phyloP scores from a whole-genome alignment of 2,113 vertebrate genomes.

The Cromileptes altivelis region DNA sequence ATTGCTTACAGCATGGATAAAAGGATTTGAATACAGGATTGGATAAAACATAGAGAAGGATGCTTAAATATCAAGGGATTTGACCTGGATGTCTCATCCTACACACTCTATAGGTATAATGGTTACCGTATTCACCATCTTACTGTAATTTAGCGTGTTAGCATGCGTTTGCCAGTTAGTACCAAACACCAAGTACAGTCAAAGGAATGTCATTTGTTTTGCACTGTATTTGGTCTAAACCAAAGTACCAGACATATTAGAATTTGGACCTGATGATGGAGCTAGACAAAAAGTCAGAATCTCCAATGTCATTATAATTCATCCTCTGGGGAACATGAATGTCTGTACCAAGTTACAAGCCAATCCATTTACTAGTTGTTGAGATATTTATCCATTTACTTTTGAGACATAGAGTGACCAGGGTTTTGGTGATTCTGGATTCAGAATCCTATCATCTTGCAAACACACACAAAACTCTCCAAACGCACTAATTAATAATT shows the following conservation, averaged over 20 bases:
- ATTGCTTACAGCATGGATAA: constrained; percentile 44
- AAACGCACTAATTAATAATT: too few species aligned
- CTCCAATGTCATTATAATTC: neutral
- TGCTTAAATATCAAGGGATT: constrained; percentile 40
- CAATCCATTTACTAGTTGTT: neutral
- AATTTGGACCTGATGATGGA: neutral
- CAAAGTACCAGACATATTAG: neutral
- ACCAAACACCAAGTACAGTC: neutral
- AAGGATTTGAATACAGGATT: constrained; percentile 45
- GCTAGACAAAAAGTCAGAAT: neutral
- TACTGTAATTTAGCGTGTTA: neutral
- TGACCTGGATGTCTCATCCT: neutral
- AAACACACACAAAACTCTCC: too few species aligned
- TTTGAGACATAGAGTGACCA: too few species aligned
- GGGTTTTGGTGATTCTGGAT: too few species aligned
- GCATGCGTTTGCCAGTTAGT: neutral
- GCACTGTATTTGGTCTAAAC: neutral
- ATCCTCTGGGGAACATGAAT: neutral
- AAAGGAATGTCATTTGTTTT: too few species aligned
- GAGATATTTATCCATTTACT: too few species aligned
- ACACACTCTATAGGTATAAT: neutral
- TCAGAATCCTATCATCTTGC: too few species aligned
- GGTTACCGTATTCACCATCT: neutral
- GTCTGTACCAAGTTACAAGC: neutral
- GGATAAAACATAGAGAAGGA: constrained; percentile 23